Evolutionary conservation across 2,888 invertebrate genomes (phyloP), one percentile per base, ranked within the genome.

Genomic region (Hetaerina titia): DNA sequence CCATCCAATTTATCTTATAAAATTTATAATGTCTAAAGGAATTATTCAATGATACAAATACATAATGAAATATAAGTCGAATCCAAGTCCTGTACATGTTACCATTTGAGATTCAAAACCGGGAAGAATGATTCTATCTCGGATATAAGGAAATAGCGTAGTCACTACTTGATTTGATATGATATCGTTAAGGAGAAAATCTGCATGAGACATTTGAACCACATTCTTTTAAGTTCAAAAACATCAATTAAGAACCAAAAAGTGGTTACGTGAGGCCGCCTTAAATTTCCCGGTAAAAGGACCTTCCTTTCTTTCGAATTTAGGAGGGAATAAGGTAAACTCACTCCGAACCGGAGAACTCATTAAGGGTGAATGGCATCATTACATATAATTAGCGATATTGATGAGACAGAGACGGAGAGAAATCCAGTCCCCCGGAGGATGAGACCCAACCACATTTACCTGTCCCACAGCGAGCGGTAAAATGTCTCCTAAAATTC

Each of bases 401-500:
- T 13, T 25, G 31, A 81, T 31, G 31, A 11, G 81, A n/a, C 69
- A 69, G 31, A 81, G 8, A 31, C n/a, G 31, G 13, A 31, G 31
- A 31, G 81, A 22, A 8, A n/a, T n/a, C 17, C 22, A 22, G 4
- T 69, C 69, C 69, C 31, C 7, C 11, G 15, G 81, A 11, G 1
- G 13, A 31, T 11, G 11, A 31, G 2, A 74, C 22, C 69, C 81
- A 15, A 31, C 31, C 81, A 31, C 81, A 81, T 81, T 81, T 81
- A 81, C 81, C 81, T 81, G 81, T 81, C 25, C 31, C 81, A 81
- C 81, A 25, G 31, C 6, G 81, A 81, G 81, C 31, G 81, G 81
- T 31, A 81, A 45, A 81, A 81, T 81, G 81, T 81, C 31, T 31
- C 81, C 81, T 81, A n/a, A 81, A 81, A 81, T 81, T 81, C 31